Conservation (phyloP, 2,888 invertebrate species). For the Ochropleura plecta region DNA sequence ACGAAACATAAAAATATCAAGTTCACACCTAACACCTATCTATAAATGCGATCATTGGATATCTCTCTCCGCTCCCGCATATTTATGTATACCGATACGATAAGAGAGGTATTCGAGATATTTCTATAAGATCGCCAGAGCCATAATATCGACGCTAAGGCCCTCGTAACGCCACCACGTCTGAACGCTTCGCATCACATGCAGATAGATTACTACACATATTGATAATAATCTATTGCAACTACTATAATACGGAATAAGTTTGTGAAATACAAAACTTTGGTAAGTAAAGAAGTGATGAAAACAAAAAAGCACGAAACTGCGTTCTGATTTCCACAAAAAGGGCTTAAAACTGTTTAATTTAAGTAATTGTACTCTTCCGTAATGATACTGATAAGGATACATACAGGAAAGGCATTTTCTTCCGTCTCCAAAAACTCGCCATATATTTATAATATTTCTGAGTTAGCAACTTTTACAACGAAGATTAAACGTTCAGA, state of each 20-base stretch:
- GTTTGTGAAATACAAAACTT: not conserved
- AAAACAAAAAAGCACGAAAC: not conserved
- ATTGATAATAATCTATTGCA: constrained; percentile 59
- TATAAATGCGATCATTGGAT: constrained; percentile 51
- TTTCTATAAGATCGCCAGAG: constrained; percentile 53
- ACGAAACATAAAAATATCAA: not conserved
- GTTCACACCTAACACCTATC: constrained; percentile 4
- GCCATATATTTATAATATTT: constrained; percentile 25
- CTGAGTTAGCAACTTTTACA: constrained; percentile 13
- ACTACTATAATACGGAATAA: not conserved
- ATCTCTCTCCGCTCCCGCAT: constrained; percentile 38
- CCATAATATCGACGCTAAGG: constrained; percentile 45
- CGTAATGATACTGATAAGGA: not conserved
- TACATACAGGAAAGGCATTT: not conserved
- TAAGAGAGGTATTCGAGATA: constrained; percentile 52
- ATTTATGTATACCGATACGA: constrained; percentile 54
- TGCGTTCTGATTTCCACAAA: too few species aligned
- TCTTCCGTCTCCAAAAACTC: not conserved
- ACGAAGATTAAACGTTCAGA: constrained; percentile 42
- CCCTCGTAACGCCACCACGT: constrained; percentile 63
- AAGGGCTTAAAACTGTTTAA: not conserved
- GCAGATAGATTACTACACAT: constrained; percentile 55
- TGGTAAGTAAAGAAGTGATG: not conserved
- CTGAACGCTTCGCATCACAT: constrained; percentile 57
- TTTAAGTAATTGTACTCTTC: not conserved